Evolutionary conservation across 2,113 vertebrate genomes (phyloP), one percentile per base, ranked within the genome.

Genomic region (Prinia subflava): DNA sequence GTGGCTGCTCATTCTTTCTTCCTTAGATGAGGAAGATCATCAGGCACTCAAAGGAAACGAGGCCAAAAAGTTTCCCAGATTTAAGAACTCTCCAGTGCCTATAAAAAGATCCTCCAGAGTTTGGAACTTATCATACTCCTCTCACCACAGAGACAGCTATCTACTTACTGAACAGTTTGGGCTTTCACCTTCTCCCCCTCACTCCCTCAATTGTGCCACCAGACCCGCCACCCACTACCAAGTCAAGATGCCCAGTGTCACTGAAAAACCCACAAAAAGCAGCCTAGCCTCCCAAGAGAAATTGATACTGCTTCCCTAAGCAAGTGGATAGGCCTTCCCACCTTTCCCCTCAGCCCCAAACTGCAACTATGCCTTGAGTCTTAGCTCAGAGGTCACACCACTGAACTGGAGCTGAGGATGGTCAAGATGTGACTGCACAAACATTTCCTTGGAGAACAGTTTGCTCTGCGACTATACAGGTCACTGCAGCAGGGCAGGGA

Each of bases 11-110:
- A 79, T 90, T 35, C 37, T 64, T 79, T 90, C 78, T 80, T 80
- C 50, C 67, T 90, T 77, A 73, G 57, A 73, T 53, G 22, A 75
- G 37, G 13, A 90, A 91, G 85, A 85, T 80, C 49, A 87, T 55
- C 70, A 90, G 31, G 52, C 22, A 50, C 53, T 69, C 11, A 1
- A 3, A 83, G 42, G 71, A 96, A 94, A 83, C 7, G 4, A 90
- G 22, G 53, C 67, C 71, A 37, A 64, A 64, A 79, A 83, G 53
- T 64, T 59, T 47, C 49, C 22, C 70, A 76, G 53, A 90, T 69
- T 85, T 76, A 91, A 60, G 77, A 68, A 90, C 31, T 92, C 74
- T 52, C 50, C 46, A 83, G 20, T 35, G 50, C 23, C 67, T 68
- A 55, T 20, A 57, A 92, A 70, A 85, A 85, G 42, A 88, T 15